Conservation (phyloP, 1,140 invertebrate genomes). For the Battus philenor region DNA sequence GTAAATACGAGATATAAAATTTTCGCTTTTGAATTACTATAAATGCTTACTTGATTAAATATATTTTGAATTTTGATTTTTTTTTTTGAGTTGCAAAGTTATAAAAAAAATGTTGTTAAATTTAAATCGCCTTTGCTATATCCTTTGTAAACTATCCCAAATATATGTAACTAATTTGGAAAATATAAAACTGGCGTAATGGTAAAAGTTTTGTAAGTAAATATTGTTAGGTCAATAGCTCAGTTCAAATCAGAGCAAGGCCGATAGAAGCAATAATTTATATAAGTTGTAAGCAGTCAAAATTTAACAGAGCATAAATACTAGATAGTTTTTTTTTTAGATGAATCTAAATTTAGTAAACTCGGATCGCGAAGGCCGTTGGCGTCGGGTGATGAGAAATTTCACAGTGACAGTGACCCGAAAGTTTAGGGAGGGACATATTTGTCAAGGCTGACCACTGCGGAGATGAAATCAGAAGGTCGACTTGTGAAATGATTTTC, state of each 20-base stretch:
- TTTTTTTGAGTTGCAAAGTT: too few species aligned
- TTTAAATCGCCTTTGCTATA: too few species aligned
- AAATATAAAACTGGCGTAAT: too few species aligned
- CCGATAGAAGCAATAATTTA: constrained; percentile 7
- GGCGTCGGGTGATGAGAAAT: background rate
- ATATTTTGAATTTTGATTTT: too few species aligned
- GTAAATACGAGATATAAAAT: too few species aligned
- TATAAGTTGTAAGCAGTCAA: background rate
- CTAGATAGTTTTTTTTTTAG: background rate
- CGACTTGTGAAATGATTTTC: constrained; percentile 9
- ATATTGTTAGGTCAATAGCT: background rate
- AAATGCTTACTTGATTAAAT: too few species aligned
- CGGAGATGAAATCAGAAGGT: constrained; percentile 14
- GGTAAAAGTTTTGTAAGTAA: too few species aligned
- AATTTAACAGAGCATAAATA: constrained; percentile 8
- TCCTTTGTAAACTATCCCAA: too few species aligned
- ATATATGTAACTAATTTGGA: too few species aligned
- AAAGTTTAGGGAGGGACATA: constrained; percentile 4
- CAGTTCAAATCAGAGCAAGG: constrained; percentile 10
- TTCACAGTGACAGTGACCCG: constrained; percentile 8
- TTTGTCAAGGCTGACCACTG: constrained; percentile 10
- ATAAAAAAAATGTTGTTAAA: too few species aligned
- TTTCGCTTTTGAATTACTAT: too few species aligned
- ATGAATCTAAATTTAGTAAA: constrained; percentile 2
- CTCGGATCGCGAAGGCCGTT: background rate